Percentiles rank a stretch among this genome's conserved stretches.
These are phyloP conservation scores for Phenganax subtilis DNA, from an alignment of 92 coral and sea anemone genomes.

Conservation along the genomic window DNA sequence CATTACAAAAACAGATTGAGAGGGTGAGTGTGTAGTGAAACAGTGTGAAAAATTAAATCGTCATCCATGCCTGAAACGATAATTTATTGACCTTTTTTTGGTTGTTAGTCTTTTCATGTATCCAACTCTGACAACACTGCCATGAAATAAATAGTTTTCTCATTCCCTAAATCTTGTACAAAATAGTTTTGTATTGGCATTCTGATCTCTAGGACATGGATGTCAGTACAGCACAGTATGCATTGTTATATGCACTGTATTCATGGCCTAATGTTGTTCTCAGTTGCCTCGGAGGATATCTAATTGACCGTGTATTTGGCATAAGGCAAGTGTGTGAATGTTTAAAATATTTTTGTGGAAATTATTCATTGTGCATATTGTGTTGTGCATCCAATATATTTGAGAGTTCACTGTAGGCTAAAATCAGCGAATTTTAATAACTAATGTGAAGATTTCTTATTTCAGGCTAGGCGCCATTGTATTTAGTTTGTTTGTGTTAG, in stretches of 20 bases:
- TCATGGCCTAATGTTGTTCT: constrained; percentile 89
- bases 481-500: constrained; percentile 75
- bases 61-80: too few species aligned
- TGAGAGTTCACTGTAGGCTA: too few species aligned
- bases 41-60: too few species aligned
- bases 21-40: constrained; percentile 51
- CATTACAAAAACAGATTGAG: constrained; percentile 75
- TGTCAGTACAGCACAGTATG: constrained; percentile 61
- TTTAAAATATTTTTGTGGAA: background rate
- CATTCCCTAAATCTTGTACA: background rate
- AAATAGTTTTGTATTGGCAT: background rate
- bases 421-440: background rate
- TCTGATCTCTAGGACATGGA: constrained; percentile 61
- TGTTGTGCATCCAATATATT: background rate
- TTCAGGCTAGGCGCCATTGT: constrained; percentile 81
- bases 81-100: background rate
- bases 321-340: constrained; percentile 54
- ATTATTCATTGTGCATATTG: background rate
- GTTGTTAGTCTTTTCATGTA: background rate
- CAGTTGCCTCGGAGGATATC: constrained; percentile 92
- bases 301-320: constrained; percentile 92
- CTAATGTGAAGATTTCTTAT: background rate
- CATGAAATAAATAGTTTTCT: background rate
- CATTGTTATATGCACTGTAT: constrained; percentile 78
- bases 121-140: background rate